Evolutionary conservation across 2,113 vertebrate genomes (phyloP), one percentile per base, ranked within the genome.

Genomic region (Dissostichus mawsoni): DNA sequence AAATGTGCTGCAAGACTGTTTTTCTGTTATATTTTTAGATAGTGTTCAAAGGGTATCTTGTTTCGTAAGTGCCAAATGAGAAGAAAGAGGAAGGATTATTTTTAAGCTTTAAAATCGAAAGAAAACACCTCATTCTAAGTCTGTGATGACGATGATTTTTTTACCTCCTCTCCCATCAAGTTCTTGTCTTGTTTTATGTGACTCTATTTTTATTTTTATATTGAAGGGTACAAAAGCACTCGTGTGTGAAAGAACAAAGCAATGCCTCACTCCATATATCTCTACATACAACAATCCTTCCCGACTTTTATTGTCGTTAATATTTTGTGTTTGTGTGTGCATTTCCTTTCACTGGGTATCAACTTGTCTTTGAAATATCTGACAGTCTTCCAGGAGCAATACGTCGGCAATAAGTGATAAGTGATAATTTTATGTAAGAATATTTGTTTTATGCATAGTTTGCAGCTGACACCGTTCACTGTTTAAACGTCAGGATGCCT

Each of bases 141-240:
- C 66, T 76, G 5, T 58, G 36, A 82, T 83, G 64, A 79, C 62
- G 50, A 20, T 62, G 56, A 80, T 5, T 61, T 55, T 72, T 80
- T 84, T 84, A 87, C 86, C 74, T 86, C 68, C 56, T 67, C 41
- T 68, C 36, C 69, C 62, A 56, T 79, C 74, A 74, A 57, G 55
- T 84, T 70, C 10, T 69, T 47, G 48, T 67, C 45, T 70, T 41
- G 47, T 58, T 68, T 76, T 70, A 18, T 74, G 23, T 76, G 41
- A 50, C 41, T 41, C 36, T 41, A 10, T 69, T 71, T 62, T 3
- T 70, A 56, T 59, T 74, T 84, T 63, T 58, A 52, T 74, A 81
- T 80, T 78, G 20, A 84, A 90, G 81, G 79, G 85, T 74, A 83
- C 68, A 63, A 69, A 82, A 89, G 71, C 78, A 87, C 78, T 90